These are phyloP conservation scores for Mythimna vitellina DNA, from an alignment of 2,888 invertebrate genomes.

Conservation along the genomic window DNA sequence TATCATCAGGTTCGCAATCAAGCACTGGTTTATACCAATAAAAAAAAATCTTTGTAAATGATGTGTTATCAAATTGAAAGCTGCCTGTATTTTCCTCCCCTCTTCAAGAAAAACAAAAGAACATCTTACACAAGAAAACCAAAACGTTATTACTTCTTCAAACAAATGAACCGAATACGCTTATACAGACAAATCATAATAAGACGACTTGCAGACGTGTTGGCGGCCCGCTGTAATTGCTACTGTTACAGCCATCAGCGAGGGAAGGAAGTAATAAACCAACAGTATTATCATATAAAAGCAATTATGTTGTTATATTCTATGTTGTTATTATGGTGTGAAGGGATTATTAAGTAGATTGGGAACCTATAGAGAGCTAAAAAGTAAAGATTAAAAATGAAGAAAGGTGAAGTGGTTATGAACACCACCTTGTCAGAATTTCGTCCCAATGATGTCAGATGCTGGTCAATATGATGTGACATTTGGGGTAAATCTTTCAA, in stretches of 20 bases:
- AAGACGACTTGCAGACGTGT: conserved; percentile 55
- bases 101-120: conserved; percentile 11
- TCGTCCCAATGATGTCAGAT: too few species aligned
- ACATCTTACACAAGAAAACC: background rate
- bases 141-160: conserved; percentile 7
- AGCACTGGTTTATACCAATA: too few species aligned
- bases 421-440: too few species aligned
- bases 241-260: conserved; percentile 42
- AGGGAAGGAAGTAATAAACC: conserved; percentile 64
- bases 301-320: conserved; percentile 59
- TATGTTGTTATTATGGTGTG: conserved; percentile 32
- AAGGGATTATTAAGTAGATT: conserved; percentile 40
- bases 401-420: too few species aligned
- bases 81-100: background rate
- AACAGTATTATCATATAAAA: conserved; percentile 67
- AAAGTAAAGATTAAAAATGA: too few species aligned
- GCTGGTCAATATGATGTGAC: too few species aligned
- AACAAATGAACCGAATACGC: conserved; percentile 37
- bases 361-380: background rate
- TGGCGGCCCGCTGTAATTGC: conserved; percentile 55
- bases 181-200: conserved; percentile 46
- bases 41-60: too few species aligned
- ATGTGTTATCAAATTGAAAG: background rate
- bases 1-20: too few species aligned
- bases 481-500: too few species aligned